Base-by-base conservation (phyloP, 2,797 vertebrate species). In the Lepidocolaptes lacrymiger region DNA sequence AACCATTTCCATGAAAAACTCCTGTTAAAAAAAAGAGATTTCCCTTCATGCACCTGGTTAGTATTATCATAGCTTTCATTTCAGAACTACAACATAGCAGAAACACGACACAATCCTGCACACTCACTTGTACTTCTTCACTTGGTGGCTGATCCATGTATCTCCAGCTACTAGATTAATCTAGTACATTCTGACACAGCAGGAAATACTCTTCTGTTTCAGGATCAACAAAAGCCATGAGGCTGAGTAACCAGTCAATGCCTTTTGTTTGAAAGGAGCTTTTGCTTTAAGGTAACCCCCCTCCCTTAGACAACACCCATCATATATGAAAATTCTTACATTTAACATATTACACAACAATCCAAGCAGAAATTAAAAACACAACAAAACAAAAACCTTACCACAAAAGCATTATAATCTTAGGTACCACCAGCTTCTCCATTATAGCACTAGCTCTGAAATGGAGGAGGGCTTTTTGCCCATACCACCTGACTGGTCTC, bases 1-100 rank as follows among this genome's bases (percentile, higher is more conserved):
- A 91, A 93, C 41, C 9, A 87, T 64, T 92, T 87, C n/a, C 14
- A 89, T 61, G 61, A 90, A 91, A 94, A 94, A n/a, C 2, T 36
- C 58, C 27, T 3, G 10, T 54, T 77, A 89, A 89, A 71, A 72
- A 71, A 72, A 68, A 71, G n/a, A 82, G 9, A 59, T n/a, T 78
- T 32, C 30, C 69, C 58, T 93, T 93, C 54, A 37, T 15, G 43
- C 84, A 77, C 43, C 36, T 68, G 75, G 14, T 46, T 83, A 82
- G 36, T 17, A 80, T 64, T 75, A n/a, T 24, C 66, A 73, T 11
- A 82, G 49, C 52, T 63, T 64, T 93, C 34, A 68, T 46, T 79
- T 94, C 36, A 75, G 34, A 90, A 36, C 37, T 68, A 61, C 37
- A 34, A 58, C 20, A 37, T 2, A 77, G 37, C 23, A 80, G 30